Evolutionary conservation across 2,797 vertebrate genomes (phyloP).

Genomic region (Pteronotus mesoamericanus): DNA sequence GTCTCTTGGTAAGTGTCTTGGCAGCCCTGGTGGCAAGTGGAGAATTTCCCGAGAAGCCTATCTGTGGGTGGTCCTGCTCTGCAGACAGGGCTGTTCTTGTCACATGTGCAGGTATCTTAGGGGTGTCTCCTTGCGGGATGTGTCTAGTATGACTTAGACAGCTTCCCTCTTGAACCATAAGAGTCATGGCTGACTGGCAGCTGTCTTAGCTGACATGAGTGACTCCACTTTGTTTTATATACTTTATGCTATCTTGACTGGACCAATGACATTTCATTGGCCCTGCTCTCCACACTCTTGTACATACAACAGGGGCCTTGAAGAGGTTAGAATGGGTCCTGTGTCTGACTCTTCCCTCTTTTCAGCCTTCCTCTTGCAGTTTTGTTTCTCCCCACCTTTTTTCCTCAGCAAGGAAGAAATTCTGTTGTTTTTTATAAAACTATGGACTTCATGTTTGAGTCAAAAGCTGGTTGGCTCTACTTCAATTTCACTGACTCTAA

Average conservation of each 20-base stretch:
- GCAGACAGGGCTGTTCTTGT: not conserved
- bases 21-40: not conserved
- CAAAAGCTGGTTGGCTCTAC: not conserved
- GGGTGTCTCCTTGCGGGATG: not conserved
- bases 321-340: not conserved
- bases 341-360: not conserved
- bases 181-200: no score
- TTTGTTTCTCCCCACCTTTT: not conserved
- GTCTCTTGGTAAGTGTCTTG: not conserved
- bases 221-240: not conserved
- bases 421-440: conserved; percentile 3
- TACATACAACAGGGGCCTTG: not conserved
- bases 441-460: not conserved
- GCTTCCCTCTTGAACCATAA: not conserved
- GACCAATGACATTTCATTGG: not conserved
- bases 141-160: not conserved
- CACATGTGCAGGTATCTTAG: not conserved
- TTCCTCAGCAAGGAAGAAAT: not conserved
- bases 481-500: not conserved
- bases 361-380: not conserved
- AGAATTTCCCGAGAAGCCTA: not conserved
- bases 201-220: not conserved
- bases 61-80: not conserved
- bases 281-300: not conserved
- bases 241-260: not conserved